These are phyloP conservation scores for Onchidella celtica DNA, from an alignment of 2,888 invertebrate species.

Conservation along the genomic window DNA sequence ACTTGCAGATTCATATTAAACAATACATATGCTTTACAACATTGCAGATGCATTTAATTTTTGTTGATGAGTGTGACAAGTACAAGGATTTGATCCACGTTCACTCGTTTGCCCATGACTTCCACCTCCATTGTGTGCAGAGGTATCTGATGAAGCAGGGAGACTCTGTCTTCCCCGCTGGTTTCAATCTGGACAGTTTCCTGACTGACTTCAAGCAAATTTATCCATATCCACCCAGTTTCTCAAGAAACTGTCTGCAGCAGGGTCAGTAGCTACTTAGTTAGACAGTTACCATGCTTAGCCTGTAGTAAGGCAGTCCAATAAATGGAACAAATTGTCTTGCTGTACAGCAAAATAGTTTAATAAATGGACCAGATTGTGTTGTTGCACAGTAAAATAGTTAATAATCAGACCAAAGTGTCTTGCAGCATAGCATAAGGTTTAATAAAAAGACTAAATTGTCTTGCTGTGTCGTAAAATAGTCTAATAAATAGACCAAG, in stretches of 20 bases:
- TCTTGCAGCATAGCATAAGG: too few relatives aligned
- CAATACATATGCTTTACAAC: too few relatives aligned
- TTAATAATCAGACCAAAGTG: too few relatives aligned
- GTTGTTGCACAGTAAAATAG: too few relatives aligned
- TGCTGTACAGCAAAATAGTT: too few relatives aligned
- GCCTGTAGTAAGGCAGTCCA: too few relatives aligned
- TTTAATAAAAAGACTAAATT: too few relatives aligned
- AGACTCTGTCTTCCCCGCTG: constrained; percentile 77
- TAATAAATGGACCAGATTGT: too few relatives aligned
- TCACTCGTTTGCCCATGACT: constrained; percentile 90
- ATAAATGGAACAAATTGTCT: too few relatives aligned
- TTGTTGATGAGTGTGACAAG: constrained; percentile 83
- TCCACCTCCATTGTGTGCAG: constrained; percentile 86
- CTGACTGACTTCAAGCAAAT: constrained; percentile 89
- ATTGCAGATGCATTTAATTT: constrained; percentile 68
- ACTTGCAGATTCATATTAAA: not conserved
- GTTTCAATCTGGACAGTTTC: constrained; percentile 88
- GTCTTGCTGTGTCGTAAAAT: too few relatives aligned
- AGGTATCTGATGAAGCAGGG: constrained; percentile 84
- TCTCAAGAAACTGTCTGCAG: constrained; percentile 87
- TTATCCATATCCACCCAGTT: constrained; percentile 89
- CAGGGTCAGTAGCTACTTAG: constrained; percentile 82
- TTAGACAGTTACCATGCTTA: too few relatives aligned
- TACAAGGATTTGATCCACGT: constrained; percentile 87
- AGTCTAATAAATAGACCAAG: too few relatives aligned